Base-by-base conservation (phyloP, 2,113 vertebrate genomes). In the Carassius carassius region DNA sequence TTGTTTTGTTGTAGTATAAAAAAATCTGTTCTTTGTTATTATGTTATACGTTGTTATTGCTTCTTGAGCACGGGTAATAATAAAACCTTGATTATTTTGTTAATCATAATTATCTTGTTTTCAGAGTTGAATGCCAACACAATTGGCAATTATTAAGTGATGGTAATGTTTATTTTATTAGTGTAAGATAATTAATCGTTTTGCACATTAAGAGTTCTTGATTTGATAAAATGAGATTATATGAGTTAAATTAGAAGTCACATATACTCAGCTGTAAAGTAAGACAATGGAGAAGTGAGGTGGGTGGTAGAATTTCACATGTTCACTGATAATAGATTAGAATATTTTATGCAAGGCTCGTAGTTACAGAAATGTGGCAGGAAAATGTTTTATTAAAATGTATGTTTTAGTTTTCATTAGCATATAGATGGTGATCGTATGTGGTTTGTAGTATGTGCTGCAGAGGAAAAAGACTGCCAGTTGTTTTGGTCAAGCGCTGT, bases 41-140 rank as follows among this genome's bases (percentile, higher is more conserved):
- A 80, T 65, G 58, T 81, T 51, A 49, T 16, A 75, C 47, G 54
- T 78, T 77, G 58, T 51, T 85, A 9, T 23, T 75, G 74, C 32
- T 69, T 72, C 74, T 41, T 60, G 62, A 51, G 62, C 78, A 67
- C 51, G 62, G 78, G 63, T 70, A 70, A 78, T 67, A 84, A 62
- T 67, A 41, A n/a, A 49, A 62, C 47, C 47, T 35, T 84, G 37
- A 84, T 84, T 54, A 78, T 77, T 67, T 23, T 70, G 76, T 58
- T 77, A 77, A 69, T 87, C 37, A 62, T 69, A 69, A 77, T 70
- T 44, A 74, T 79, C 51, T 79, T 85, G 84, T 85, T 79, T 85
- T 54, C 62, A 35, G 62, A 58, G 63, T 29, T 65, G 29, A 70
- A 79, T 84, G 62, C 19, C 29, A 67, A 65, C 63, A 84, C 7